These are phyloP conservation scores for Iguana delicatissima DNA, from an alignment of 2,797 vertebrate species.

Conservation along the genomic window DNA sequence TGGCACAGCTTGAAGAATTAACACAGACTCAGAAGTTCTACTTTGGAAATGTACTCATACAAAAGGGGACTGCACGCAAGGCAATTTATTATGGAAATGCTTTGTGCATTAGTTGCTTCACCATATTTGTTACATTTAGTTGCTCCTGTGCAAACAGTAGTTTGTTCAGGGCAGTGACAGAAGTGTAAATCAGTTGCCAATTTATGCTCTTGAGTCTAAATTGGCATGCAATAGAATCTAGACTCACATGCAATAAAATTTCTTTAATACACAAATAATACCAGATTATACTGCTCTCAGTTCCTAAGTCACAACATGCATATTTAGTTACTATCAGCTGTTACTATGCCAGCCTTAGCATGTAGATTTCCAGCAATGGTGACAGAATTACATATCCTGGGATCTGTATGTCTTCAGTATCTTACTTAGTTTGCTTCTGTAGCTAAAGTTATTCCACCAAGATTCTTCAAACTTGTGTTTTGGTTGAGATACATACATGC, in stretches of 20 bases:
- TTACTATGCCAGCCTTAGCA: not conserved
- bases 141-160: not conserved
- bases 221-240: not conserved
- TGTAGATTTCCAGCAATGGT: not conserved
- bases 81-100: not conserved
- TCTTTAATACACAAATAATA: not conserved
- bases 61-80: not conserved
- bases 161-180: not conserved
- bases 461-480: not conserved
- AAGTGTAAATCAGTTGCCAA: not conserved
- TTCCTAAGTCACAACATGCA: not conserved
- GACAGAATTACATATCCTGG: not conserved
- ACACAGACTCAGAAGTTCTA: not conserved
- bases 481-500: not conserved
- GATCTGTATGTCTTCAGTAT: not conserved
- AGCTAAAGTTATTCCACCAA: not conserved
- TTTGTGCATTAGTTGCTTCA: not conserved
- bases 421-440: not conserved
- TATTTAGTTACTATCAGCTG: not conserved
- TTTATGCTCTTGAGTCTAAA: not conserved
- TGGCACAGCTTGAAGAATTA: not conserved
- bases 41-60: not conserved
- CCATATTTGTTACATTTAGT: not conserved
- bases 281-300: not conserved
- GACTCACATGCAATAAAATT: not conserved